Evolutionary conservation across 2,888 invertebrate species (phyloP).

Genomic region (Cheilosia urbana): DNA sequence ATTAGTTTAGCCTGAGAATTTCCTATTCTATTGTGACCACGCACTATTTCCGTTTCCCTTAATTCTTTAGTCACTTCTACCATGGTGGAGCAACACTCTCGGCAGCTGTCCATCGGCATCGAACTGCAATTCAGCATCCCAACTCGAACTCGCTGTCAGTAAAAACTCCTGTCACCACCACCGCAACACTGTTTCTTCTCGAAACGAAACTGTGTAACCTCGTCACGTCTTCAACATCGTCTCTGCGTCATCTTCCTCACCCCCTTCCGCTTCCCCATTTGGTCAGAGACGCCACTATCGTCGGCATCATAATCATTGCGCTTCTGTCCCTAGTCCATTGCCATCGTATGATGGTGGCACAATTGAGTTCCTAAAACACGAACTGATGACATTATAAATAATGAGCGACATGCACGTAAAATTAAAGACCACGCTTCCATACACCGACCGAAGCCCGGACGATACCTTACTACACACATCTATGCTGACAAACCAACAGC

Average conservation of each 20-base stretch:
- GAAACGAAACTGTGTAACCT: constrained; percentile 42
- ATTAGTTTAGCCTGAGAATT: no score
- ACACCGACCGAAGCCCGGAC: constrained; percentile 28
- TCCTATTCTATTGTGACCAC: no score
- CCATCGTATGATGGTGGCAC: constrained; percentile 28
- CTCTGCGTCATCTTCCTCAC: constrained; percentile 26
- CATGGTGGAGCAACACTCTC: no score
- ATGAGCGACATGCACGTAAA: constrained; percentile 74
- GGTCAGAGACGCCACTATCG: constrained; percentile 29
- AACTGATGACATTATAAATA: constrained; percentile 75
- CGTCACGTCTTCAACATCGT: constrained; percentile 56
- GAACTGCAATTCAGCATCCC: background rate
- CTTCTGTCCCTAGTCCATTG: constrained; percentile 28
- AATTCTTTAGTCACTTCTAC: no score
- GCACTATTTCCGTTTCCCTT: no score
- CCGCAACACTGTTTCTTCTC: constrained; percentile 5
- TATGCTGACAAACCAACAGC: background rate
- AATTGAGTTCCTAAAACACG: constrained; percentile 70
- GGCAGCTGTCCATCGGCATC: no score
- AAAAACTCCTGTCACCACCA: background rate
- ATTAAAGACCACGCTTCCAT: constrained; percentile 67
- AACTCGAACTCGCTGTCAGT: background rate
- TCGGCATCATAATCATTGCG: constrained; percentile 60
- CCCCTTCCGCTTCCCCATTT: constrained; percentile 1
- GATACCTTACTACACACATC: constrained; percentile 8